A percentile compares a stretch with the other conserved stretches of the same genome.
These are phyloP conservation scores for Tetragonula carbonaria DNA, from an alignment of 2,888 invertebrate genomes.

Conservation along the genomic window DNA sequence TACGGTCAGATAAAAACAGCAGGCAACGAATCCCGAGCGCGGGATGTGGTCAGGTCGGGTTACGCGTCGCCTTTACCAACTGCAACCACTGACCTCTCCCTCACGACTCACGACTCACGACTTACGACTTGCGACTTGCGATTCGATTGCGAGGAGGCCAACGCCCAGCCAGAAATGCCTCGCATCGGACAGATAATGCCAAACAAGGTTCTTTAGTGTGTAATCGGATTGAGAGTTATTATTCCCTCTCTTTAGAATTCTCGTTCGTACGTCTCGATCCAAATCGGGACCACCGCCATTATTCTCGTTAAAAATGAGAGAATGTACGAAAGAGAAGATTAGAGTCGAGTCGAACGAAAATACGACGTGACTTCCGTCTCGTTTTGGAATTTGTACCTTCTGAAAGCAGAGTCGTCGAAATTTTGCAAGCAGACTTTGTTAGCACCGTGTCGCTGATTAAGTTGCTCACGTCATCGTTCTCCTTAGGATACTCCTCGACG, in stretches of 20 bases:
- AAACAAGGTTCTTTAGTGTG: constrained; percentile 10
- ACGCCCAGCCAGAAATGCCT: constrained; percentile 25
- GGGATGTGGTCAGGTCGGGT: constrained; percentile 81
- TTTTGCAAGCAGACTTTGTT: too few species aligned
- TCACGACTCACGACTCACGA: background rate
- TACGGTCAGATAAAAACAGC: constrained; percentile 83
- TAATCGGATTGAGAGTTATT: constrained; percentile 10
- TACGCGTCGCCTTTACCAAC: constrained; percentile 81
- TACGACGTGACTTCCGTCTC: background rate
- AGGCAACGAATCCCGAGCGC: constrained; percentile 78
- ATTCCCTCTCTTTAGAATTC: too few species aligned
- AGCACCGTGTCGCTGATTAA: too few species aligned
- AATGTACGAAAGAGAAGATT: too few species aligned
- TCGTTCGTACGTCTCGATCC: too few species aligned
- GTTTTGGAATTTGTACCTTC: background rate
- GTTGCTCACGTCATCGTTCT: too few species aligned
- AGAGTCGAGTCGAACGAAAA: background rate
- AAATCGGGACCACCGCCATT: too few species aligned
- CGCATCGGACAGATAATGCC: background rate
- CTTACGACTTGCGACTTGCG: too few species aligned
- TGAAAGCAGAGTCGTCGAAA: too few species aligned
- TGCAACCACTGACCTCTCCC: constrained; percentile 80
- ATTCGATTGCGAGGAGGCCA: constrained; percentile 41
- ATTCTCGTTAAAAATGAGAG: too few species aligned
- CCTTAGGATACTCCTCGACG: too few species aligned